phyloP scores from a whole-genome alignment of 2,797 vertebrate species.

The Sternotherus odoratus region DNA sequence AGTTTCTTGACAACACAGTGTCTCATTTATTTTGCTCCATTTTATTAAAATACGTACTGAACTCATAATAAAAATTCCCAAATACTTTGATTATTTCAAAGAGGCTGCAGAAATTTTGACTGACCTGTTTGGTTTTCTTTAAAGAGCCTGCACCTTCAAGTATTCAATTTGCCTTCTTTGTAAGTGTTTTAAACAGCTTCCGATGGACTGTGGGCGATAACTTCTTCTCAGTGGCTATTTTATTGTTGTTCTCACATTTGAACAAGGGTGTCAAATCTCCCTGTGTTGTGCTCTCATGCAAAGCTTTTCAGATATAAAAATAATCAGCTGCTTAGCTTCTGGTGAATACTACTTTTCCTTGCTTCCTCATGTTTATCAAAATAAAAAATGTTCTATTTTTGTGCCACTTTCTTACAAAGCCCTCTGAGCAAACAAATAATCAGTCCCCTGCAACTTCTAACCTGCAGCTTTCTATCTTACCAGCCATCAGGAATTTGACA shows the following conservation, averaged over 20 bases:
- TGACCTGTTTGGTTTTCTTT: background rate
- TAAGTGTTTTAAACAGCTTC: background rate
- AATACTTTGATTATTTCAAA: background rate
- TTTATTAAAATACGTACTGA: constrained; percentile 20
- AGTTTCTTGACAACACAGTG: constrained; percentile 31
- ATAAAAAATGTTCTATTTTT: background rate
- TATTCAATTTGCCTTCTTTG: background rate
- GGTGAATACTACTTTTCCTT: background rate
- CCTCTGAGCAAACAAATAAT: background rate
- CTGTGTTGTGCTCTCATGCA: background rate
- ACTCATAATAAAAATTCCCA: background rate
- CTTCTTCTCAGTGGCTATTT: background rate
- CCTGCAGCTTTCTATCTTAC: background rate
- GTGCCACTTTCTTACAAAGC: background rate
- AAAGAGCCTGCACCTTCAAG: background rate
- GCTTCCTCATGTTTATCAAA: background rate
- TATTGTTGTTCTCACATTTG: constrained; percentile 37
- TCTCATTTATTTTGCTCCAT: constrained; percentile 17
- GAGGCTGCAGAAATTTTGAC: background rate
- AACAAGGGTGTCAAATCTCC: constrained; percentile 3
- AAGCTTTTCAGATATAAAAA: background rate
- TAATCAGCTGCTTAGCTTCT: background rate
- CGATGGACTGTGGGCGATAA: background rate
- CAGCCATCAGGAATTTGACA: constrained; percentile 11
- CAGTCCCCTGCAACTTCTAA: background rate